Conservation (phyloP, 2,888 invertebrate species). For the Conops quadrifasciatus region DNA sequence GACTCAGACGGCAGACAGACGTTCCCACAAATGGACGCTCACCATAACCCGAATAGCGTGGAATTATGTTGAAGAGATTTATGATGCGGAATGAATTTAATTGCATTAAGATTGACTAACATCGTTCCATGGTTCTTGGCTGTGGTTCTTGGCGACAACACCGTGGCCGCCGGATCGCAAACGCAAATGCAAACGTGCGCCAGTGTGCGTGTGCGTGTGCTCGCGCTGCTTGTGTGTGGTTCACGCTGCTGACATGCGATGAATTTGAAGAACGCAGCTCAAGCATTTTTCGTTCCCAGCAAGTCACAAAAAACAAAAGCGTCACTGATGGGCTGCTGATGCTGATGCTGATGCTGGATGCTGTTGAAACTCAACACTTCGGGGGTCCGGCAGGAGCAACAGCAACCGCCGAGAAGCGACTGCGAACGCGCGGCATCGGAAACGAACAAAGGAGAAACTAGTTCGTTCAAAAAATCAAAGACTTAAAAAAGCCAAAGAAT, state of each 20-base stretch:
- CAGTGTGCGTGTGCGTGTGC: slow-evolving; percentile 1
- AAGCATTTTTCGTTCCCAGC: slow-evolving; percentile 19
- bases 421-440: background rate
- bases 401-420: background rate
- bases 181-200: slow-evolving; percentile 5
- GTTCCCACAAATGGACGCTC: background rate
- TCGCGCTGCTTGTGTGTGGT: no score
- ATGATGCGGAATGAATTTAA: slow-evolving; percentile 46
- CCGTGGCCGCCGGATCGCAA: no score
- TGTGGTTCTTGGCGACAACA: no score
- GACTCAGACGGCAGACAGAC: background rate
- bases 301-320: slow-evolving; percentile 17
- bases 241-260: slow-evolving; percentile 18
- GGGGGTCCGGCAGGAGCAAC: slow-evolving; percentile 1
- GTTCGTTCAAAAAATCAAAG: no score
- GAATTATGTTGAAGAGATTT: slow-evolving; percentile 35
- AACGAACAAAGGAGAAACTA: no score
- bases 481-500: no score
- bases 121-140: slow-evolving; percentile 7
- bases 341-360: slow-evolving; percentile 8
- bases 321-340: no score
- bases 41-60: background rate
- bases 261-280: slow-evolving; percentile 20
- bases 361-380: slow-evolving; percentile 25
- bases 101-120: slow-evolving; percentile 45